phyloP scores from a whole-genome alignment of 2,888 invertebrate species.

The Drosophila anceps region DNA sequence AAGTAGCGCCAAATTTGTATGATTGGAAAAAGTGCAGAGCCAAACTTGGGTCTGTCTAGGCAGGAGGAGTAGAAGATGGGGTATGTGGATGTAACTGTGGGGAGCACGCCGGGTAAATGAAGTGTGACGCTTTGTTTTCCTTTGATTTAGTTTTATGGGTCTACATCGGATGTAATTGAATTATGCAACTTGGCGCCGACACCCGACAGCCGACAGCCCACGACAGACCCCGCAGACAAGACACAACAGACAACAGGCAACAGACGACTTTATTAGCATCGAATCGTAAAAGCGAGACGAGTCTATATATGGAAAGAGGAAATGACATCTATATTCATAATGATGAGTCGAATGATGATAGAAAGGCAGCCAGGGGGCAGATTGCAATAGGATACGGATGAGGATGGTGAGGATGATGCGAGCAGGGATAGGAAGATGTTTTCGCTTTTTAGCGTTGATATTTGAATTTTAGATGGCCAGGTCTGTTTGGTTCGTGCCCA shows the following conservation, averaged over 20 bases:
- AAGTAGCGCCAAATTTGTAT: constrained; percentile 54
- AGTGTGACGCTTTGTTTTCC: constrained; percentile 84
- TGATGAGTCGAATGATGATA: constrained; percentile 39
- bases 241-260: constrained; percentile 8
- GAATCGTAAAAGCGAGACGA: constrained; percentile 72
- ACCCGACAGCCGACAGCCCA: constrained; percentile 58
- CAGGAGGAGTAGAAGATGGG: constrained; percentile 37
- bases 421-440: constrained; percentile 49
- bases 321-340: constrained; percentile 50
- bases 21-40: constrained; percentile 35
- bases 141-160: constrained; percentile 85
- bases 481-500: constrained; percentile 27
- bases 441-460: constrained; percentile 75
- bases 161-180: constrained; percentile 85
- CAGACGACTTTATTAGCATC: constrained; percentile 84
- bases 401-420: constrained; percentile 19
- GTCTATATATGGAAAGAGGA: constrained; percentile 30
- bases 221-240: not conserved
- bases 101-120: constrained; percentile 74
- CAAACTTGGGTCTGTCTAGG: constrained; percentile 27
- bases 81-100: constrained; percentile 24
- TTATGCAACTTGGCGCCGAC: constrained; percentile 83
- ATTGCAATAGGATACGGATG: not conserved
- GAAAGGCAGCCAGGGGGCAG: constrained; percentile 21
- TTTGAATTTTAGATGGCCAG: constrained; percentile 69